Evolutionary conservation across 1,140 invertebrate species (phyloP).

Genomic region (Leptinotarsa texana): DNA sequence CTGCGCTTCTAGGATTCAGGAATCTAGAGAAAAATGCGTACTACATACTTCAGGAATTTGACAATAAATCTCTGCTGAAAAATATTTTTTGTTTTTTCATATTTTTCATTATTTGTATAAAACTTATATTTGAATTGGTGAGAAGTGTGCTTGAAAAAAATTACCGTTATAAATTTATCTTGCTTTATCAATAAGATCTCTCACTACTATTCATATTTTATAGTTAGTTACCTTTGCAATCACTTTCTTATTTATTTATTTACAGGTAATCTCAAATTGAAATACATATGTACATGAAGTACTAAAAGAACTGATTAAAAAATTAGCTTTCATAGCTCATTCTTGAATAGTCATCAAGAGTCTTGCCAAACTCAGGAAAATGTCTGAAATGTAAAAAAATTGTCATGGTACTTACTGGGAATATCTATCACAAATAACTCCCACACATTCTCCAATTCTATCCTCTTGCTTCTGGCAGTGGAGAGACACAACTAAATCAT

Average conservation of each 20-base stretch:
- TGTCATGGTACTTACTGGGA: constrained; percentile 65
- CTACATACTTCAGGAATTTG: too few relatives aligned
- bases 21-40: too few relatives aligned
- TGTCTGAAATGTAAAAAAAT: not conserved
- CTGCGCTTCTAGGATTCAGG: too few relatives aligned
- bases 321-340: too few relatives aligned
- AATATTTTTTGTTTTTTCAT: too few relatives aligned
- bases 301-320: too few relatives aligned
- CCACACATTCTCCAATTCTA: constrained; percentile 86
- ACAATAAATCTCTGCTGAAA: too few relatives aligned
- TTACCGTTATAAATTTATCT: not conserved
- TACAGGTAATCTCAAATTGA: not conserved
- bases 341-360: not conserved
- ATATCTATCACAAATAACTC: constrained; percentile 75
- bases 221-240: too few relatives aligned
- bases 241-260: not conserved
- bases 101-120: too few relatives aligned
- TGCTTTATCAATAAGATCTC: not conserved
- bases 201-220: too few relatives aligned
- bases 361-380: not conserved
- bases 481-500: constrained; percentile 88
- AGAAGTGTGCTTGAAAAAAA: not conserved
- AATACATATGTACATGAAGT: not conserved
- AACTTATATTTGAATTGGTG: not conserved
- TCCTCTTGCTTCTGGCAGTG: constrained; percentile 65